Conservation (phyloP, 2,797 vertebrate species). For the Periparus ater region DNA sequence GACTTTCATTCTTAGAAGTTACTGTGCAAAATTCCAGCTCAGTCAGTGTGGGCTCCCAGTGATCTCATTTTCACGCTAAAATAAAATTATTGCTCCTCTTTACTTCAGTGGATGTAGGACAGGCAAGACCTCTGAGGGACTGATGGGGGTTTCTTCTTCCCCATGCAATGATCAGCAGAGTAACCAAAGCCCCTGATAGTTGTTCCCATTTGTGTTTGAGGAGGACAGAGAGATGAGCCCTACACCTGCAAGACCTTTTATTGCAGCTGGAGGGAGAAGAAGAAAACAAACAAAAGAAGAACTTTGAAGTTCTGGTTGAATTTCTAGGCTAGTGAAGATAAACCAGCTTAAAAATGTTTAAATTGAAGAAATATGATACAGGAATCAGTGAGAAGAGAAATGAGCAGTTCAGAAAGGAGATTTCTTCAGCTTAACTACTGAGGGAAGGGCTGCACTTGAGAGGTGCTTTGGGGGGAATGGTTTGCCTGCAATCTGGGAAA, state of each 20-base stretch:
- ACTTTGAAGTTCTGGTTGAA: neutral
- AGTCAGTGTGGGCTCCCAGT: neutral
- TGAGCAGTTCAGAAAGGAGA: neutral
- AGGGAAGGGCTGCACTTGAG: neutral
- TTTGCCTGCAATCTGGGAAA: neutral
- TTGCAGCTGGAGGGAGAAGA: neutral
- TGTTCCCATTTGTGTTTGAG: neutral
- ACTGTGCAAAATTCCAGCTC: neutral
- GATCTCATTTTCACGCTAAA: neutral
- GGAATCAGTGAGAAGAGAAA: neutral
- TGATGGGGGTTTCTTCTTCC: neutral
- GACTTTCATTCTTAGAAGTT: neutral
- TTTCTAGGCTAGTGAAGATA: neutral
- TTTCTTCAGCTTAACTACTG: neutral
- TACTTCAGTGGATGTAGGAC: neutral
- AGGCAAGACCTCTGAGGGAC: neutral
- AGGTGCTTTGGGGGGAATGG: neutral
- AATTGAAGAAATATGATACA: neutral
- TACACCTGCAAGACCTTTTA: neutral
- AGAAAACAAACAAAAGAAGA: neutral
- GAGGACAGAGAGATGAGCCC: neutral
- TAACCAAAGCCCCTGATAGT: neutral
- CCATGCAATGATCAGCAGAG: neutral
- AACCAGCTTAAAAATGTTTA: neutral
- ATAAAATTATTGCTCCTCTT: neutral